Evolutionary conservation across 2,113 vertebrate species (phyloP).

Genomic region (Chelonoidis abingdonii): DNA sequence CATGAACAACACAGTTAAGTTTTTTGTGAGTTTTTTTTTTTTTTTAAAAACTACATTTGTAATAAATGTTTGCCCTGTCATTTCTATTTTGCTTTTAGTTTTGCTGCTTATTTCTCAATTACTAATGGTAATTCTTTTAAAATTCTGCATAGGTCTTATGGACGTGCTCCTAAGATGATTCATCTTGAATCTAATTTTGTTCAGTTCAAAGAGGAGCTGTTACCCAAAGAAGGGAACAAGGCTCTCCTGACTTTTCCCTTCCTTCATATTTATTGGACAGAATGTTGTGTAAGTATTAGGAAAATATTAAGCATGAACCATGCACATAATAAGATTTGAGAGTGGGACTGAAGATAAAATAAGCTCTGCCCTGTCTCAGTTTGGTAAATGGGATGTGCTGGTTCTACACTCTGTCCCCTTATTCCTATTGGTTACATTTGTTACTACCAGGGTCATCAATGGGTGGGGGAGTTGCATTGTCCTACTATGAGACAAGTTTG

Average conservation of each 20-base stretch:
- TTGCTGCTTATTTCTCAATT: not conserved
- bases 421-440: not conserved
- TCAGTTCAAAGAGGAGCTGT: conserved; percentile 97
- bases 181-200: conserved; percentile 99
- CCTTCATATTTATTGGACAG: conserved; percentile 98
- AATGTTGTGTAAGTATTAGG: conserved; percentile 93
- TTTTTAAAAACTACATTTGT: not conserved
- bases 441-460: not conserved
- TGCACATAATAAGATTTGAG: not conserved
- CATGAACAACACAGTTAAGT: not conserved
- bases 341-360: not conserved
- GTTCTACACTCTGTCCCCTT: not conserved
- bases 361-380: not conserved
- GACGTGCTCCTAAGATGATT: conserved; percentile 98
- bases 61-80: not conserved
- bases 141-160: conserved; percentile 88
- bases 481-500: not conserved
- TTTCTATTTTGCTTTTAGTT: not conserved
- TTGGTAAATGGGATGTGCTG: not conserved
- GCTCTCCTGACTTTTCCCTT: conserved; percentile 98
- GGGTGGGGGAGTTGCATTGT: not conserved
- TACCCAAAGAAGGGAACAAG: conserved; percentile 97
- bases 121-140: not conserved
- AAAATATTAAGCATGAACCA: not conserved
- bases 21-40: not conserved